phyloP scores from a whole-genome alignment of 1,140 invertebrate species.

The Branchinecta lynchi region DNA sequence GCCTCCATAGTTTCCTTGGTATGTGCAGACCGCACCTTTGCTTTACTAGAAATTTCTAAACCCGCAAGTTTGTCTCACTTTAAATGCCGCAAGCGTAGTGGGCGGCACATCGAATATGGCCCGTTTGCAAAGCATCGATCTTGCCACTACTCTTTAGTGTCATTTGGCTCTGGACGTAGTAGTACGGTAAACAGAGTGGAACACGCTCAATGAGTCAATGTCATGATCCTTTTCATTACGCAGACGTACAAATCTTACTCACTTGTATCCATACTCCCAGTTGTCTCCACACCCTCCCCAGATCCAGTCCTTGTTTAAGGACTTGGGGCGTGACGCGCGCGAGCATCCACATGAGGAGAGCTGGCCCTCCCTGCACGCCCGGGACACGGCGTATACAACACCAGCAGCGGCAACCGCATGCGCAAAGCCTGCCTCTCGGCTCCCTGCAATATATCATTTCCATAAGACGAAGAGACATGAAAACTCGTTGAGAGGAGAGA shows the following conservation, averaged over 20 bases:
- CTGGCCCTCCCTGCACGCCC: constrained; percentile 75
- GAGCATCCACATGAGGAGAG: constrained; percentile 77
- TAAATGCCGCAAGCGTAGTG: no score
- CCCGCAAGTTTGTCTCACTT: no score
- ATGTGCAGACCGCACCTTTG: no score
- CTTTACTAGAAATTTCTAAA: no score
- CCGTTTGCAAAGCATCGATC: no score
- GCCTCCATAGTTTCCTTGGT: no score
- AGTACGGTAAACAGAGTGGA: no score
- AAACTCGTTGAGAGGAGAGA: neutral
- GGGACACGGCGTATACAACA: constrained; percentile 64
- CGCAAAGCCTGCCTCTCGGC: constrained; percentile 76
- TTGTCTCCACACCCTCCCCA: constrained; percentile 97
- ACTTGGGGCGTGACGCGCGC: constrained; percentile 51
- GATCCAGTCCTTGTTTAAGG: constrained; percentile 72
- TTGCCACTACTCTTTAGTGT: no score
- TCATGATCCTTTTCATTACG: no score
- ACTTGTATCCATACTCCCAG: constrained; percentile 87
- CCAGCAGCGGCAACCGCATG: constrained; percentile 76
- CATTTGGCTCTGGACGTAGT: no score
- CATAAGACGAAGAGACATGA: neutral
- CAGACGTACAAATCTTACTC: constrained; percentile 30
- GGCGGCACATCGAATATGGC: no score
- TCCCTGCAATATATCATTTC: constrained; percentile 42
- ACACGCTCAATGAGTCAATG: no score